These are phyloP conservation scores for Gastrophryne carolinensis DNA, from an alignment of 2,797 vertebrate genomes.

Conservation along the genomic window DNA sequence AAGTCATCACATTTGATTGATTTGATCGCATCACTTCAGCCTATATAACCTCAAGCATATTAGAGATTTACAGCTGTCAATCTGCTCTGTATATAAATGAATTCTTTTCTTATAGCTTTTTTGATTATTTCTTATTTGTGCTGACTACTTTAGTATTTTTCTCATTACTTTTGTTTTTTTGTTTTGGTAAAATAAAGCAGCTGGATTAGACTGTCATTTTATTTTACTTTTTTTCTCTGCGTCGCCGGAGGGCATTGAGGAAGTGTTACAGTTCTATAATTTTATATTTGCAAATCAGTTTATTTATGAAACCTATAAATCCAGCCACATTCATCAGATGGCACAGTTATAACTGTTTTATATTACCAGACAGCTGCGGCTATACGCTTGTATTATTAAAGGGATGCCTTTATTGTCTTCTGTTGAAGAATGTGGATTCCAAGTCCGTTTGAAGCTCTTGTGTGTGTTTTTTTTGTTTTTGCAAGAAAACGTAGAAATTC, in stretches of 20 bases:
- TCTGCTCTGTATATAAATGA: background rate
- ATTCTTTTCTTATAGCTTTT: background rate
- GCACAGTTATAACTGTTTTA: conserved; percentile 15
- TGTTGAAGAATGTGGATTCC: background rate
- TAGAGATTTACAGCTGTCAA: conserved; percentile 10
- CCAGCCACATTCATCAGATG: background rate
- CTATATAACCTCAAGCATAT: background rate
- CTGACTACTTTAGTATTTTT: background rate
- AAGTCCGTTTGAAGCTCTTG: background rate
- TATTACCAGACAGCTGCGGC: background rate
- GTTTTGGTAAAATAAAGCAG: background rate
- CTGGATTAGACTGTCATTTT: background rate
- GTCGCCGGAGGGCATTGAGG: background rate
- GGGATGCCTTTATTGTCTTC: background rate
- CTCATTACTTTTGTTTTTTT: background rate
- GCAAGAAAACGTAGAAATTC: too few relatives aligned
- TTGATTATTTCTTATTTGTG: conserved; percentile 5
- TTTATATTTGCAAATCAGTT: background rate
- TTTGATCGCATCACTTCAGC: conserved; percentile 23
- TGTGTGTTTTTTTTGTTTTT: too few relatives aligned
- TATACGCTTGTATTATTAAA: background rate
- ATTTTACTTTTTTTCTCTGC: background rate
- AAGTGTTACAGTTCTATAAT: background rate
- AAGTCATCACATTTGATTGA: conserved; percentile 38
- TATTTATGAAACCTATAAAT: conserved; percentile 18